Evolutionary conservation across 2,888 invertebrate species (phyloP).

Genomic region (Eumerus sabulonum): DNA sequence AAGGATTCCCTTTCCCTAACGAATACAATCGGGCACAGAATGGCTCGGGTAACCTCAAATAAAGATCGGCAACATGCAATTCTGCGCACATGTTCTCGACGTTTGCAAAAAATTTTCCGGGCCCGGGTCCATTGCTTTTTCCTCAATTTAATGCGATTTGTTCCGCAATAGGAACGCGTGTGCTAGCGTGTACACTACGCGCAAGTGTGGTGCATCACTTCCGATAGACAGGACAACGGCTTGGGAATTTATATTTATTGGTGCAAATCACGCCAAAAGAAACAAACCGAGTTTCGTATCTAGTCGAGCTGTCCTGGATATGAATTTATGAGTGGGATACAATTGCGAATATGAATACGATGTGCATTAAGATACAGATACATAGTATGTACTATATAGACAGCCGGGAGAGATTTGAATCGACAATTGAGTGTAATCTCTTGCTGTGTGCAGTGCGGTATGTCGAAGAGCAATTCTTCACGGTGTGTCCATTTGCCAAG

Average conservation of each 20-base stretch:
- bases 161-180: constrained; percentile 58
- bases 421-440: constrained; percentile 62
- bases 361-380: constrained; percentile 53
- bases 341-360: constrained; percentile 28
- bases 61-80: constrained; percentile 64
- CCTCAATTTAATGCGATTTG: constrained; percentile 64
- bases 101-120: constrained; percentile 54
- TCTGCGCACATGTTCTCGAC: constrained; percentile 60
- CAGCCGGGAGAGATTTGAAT: constrained; percentile 41
- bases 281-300: no score
- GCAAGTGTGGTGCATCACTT: constrained; percentile 37
- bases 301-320: constrained; percentile 29
- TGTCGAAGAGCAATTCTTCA: constrained; percentile 53
- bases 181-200: constrained; percentile 6
- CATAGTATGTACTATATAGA: constrained; percentile 9
- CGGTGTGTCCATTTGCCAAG: constrained; percentile 42
- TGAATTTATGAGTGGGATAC: constrained; percentile 60
- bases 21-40: constrained; percentile 1
- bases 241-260: constrained; percentile 60
- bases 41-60: constrained; percentile 42
- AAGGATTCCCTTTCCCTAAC: constrained; percentile 11
- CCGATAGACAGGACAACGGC: constrained; percentile 40
- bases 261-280: constrained; percentile 57
- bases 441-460: constrained; percentile 25
- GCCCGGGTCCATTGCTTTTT: constrained; percentile 28